Evolutionary conservation across 2,888 invertebrate species (phyloP).

Genomic region (Deilephila elpenor): DNA sequence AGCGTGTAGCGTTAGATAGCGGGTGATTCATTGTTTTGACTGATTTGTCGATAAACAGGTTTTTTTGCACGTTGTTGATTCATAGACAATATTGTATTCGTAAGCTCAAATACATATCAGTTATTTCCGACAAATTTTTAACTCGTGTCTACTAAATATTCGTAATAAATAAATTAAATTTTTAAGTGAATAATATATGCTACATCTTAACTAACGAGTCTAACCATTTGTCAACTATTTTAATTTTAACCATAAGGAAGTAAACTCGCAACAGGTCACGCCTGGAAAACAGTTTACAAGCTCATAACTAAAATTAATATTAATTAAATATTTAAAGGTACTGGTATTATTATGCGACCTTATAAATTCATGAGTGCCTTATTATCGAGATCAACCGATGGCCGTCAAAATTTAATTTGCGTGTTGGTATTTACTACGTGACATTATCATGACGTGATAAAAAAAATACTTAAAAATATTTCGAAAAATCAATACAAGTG

Average conservation of each 20-base stretch:
- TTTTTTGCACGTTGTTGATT: background rate
- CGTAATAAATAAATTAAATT: too few relatives aligned
- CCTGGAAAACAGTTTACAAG: background rate
- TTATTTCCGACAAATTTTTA: too few relatives aligned
- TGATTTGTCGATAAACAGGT: background rate
- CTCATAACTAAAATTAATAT: background rate
- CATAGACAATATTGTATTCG: too few relatives aligned
- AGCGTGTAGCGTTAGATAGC: background rate
- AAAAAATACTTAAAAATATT: background rate
- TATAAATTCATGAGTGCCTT: background rate
- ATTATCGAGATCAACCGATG: background rate
- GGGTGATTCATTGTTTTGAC: background rate
- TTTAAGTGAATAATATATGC: too few relatives aligned
- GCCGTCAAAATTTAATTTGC: slow-evolving; percentile 5
- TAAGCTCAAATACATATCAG: too few relatives aligned
- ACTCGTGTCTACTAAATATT: too few relatives aligned
- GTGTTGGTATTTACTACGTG: background rate
- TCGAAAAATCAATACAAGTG: background rate
- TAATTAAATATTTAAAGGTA: background rate
- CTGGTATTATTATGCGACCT: slow-evolving; percentile 9
- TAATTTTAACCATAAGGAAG: background rate
- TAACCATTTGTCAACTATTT: too few relatives aligned
- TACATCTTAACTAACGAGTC: too few relatives aligned
- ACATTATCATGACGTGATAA: background rate
- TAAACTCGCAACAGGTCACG: background rate